These are phyloP conservation scores for Melinaea marsaeus DNA, from an alignment of 2,888 invertebrate species.

Conservation along the genomic window DNA sequence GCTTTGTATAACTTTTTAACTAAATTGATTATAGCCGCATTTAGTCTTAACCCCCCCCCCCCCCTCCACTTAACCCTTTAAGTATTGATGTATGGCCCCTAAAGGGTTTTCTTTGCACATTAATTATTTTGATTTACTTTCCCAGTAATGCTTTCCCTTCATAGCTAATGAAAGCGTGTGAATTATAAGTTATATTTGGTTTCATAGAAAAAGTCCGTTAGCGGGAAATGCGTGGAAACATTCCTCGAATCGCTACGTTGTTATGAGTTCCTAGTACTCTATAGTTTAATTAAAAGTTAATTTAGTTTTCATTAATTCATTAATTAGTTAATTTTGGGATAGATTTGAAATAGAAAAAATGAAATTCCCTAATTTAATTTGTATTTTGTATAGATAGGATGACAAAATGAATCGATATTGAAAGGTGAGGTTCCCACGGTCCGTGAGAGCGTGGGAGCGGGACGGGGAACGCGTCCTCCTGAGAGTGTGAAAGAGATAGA, in stretches of 20 bases:
- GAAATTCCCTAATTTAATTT: slow-evolving; percentile 28
- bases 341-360: slow-evolving; percentile 18
- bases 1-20: not conserved
- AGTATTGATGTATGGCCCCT: too few species aligned
- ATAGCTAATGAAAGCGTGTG: slow-evolving; percentile 2
- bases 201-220: slow-evolving; percentile 9
- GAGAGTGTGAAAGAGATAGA: slow-evolving; percentile 28
- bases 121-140: not conserved
- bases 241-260: slow-evolving; percentile 10
- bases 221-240: slow-evolving; percentile 16
- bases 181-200: slow-evolving; percentile 1
- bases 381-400: slow-evolving; percentile 39
- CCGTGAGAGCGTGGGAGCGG: slow-evolving; percentile 42
- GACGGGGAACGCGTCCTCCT: slow-evolving; percentile 18
- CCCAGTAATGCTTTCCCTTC: not conserved
- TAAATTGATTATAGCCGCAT: too few species aligned
- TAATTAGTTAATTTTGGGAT: not conserved
- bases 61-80: too few species aligned
- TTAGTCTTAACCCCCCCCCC: too few species aligned
- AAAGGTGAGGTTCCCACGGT: slow-evolving; percentile 57
- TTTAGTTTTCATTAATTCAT: slow-evolving; percentile 7
- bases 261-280: slow-evolving; percentile 17
- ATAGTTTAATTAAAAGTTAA: not conserved
- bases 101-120: not conserved
- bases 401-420: slow-evolving; percentile 44